A percentile compares a stretch with the other conserved stretches of the same genome.
These are phyloP conservation scores for Polydrusus tereticollis DNA, from an alignment of 2,888 invertebrate genomes.

Conservation along the genomic window DNA sequence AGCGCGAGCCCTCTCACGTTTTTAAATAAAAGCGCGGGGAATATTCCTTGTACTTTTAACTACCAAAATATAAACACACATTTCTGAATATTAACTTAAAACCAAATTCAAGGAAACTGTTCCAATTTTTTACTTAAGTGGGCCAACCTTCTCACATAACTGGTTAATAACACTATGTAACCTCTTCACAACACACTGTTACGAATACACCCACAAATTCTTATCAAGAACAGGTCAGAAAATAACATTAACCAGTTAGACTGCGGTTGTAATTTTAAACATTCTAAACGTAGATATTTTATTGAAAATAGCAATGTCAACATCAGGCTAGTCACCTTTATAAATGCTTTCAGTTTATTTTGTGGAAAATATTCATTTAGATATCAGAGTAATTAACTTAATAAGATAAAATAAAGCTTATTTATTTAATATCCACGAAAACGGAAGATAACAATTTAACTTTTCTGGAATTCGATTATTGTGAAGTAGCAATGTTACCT, in stretches of 20 bases:
- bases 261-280: constrained; percentile 6
- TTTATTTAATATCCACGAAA: no score
- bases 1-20: no score
- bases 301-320: constrained; percentile 15
- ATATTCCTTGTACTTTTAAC: no score
- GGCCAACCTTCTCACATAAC: not conserved
- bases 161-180: not conserved
- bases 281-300: constrained; percentile 15
- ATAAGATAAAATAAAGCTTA: no score
- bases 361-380: not conserved
- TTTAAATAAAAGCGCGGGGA: no score
- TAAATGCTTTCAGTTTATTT: not conserved
- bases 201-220: constrained; percentile 2
- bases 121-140: not conserved
- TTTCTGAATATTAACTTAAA: no score
- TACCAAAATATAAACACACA: no score
- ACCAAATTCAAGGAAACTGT: no score
- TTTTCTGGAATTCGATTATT: no score
- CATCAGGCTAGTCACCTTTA: not conserved
- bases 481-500: no score
- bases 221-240: constrained; percentile 15
- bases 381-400: not conserved
- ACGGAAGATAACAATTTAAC: no score
- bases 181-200: constrained; percentile 2
- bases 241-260: not conserved